phyloP scores from a whole-genome alignment of 2,888 invertebrate genomes.

The Cataglyphis rosenhaueri region DNA sequence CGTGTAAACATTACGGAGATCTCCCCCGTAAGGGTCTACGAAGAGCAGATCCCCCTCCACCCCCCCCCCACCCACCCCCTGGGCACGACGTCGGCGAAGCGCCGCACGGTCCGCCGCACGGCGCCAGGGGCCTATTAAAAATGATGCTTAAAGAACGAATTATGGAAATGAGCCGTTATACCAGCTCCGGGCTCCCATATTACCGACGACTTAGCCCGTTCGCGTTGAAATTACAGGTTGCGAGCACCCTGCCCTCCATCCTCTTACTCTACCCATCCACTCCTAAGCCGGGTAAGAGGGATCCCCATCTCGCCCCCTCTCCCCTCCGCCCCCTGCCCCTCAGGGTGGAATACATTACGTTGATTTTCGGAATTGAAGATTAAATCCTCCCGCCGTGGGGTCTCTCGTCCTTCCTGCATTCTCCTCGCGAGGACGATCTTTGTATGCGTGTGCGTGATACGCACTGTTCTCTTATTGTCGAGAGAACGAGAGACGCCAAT shows the following conservation, averaged over 20 bases:
- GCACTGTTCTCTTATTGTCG: not conserved
- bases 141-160: slow-evolving; percentile 84
- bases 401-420: slow-evolving; percentile 40
- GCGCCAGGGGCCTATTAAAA: slow-evolving; percentile 85
- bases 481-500: slow-evolving; percentile 14
- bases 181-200: slow-evolving; percentile 80
- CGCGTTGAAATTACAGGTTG: slow-evolving; percentile 84
- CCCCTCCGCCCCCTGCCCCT: slow-evolving; percentile 26
- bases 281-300: slow-evolving; percentile 60
- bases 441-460: slow-evolving; percentile 28
- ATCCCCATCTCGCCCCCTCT: slow-evolving; percentile 23
- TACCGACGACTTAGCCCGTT: slow-evolving; percentile 80
- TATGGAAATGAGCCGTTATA: slow-evolving; percentile 83
- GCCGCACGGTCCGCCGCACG: slow-evolving; percentile 64
- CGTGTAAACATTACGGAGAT: slow-evolving; percentile 59
- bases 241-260: slow-evolving; percentile 53
- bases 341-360: slow-evolving; percentile 78
- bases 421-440: slow-evolving; percentile 35
- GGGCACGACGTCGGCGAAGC: slow-evolving; percentile 17
- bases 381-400: slow-evolving; percentile 72
- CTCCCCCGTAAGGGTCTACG: slow-evolving; percentile 55
- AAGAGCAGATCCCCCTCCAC: not conserved
- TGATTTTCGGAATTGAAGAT: slow-evolving; percentile 79
- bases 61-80: too few relatives aligned
- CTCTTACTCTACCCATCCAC: slow-evolving; percentile 44